These are phyloP conservation scores for Apolygus lucorum DNA, from an alignment of 1,140 invertebrate species.

Conservation along the genomic window DNA sequence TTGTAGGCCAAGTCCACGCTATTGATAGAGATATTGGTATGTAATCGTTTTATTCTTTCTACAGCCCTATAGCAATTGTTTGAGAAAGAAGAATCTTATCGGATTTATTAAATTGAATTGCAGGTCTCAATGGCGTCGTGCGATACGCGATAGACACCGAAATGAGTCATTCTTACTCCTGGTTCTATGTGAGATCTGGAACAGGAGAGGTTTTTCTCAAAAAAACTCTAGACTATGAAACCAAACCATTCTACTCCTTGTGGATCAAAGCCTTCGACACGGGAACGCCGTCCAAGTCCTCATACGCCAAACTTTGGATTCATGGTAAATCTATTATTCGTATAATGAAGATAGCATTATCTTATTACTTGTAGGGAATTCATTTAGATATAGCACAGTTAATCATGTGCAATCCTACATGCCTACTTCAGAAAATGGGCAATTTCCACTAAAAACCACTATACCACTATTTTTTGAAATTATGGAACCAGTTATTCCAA, in stretches of 20 bases:
- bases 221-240: constrained; percentile 69
- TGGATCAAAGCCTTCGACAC: constrained; percentile 69
- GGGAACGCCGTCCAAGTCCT: constrained; percentile 64
- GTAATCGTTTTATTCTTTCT: neutral
- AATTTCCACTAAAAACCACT: no score
- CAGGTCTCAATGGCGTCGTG: constrained; percentile 43
- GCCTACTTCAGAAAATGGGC: no score
- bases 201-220: constrained; percentile 70
- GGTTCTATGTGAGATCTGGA: constrained; percentile 61
- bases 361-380: no score
- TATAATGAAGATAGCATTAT: neutral
- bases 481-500: no score
- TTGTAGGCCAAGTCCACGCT: constrained; percentile 63
- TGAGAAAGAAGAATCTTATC: neutral
- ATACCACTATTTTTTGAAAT: no score
- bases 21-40: constrained; percentile 70
- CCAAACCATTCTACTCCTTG: constrained; percentile 59
- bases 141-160: constrained; percentile 58
- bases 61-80: neutral
- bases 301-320: constrained; percentile 71
- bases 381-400: no score
- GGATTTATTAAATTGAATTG: neutral
- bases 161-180: constrained; percentile 49
- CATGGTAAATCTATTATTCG: constrained; percentile 43
- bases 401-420: no score